Conservation (phyloP, 2,888 invertebrate genomes). For the Nemoura dubitans region DNA sequence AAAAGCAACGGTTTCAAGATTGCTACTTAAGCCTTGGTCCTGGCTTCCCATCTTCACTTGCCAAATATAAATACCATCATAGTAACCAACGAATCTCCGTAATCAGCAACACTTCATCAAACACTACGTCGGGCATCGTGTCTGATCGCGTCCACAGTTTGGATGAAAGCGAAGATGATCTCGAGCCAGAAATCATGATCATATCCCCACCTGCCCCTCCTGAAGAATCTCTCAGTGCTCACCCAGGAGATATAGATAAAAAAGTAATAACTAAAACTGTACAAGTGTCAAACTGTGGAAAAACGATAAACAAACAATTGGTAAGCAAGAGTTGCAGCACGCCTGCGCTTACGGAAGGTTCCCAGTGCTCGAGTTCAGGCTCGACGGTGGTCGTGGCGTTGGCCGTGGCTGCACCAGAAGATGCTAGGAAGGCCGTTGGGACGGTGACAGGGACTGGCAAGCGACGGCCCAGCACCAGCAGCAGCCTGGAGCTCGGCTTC, state of each 20-base stretch:
- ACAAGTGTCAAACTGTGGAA: constrained; percentile 43
- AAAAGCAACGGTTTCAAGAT: constrained; percentile 70
- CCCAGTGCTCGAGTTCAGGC: constrained; percentile 87
- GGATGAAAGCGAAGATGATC: constrained; percentile 77
- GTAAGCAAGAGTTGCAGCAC: constrained; percentile 50
- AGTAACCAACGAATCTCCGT: constrained; percentile 87
- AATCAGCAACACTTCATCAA: constrained; percentile 94
- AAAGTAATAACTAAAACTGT: constrained; percentile 42
- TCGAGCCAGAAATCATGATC: constrained; percentile 76
- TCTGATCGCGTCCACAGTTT: constrained; percentile 95
- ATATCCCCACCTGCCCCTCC: constrained; percentile 86
- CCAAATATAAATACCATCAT: constrained; percentile 63
- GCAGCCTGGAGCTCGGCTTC: constrained; percentile 84
- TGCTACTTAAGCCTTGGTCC: constrained; percentile 67
- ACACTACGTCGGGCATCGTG: constrained; percentile 95
- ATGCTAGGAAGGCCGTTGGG: neutral
- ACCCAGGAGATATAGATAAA: constrained; percentile 72
- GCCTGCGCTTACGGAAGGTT: constrained; percentile 62
- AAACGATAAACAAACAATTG: neutral
- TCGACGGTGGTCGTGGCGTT: constrained; percentile 84
- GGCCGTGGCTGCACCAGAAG: constrained; percentile 47
- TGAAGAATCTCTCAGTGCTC: constrained; percentile 84
- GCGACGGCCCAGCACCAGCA: constrained; percentile 78
- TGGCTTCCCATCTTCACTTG: constrained; percentile 46
- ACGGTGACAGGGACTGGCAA: constrained; percentile 38